Evolutionary conservation across 2,113 vertebrate genomes (phyloP), one percentile per base, ranked within the genome.

Genomic region (Indicator maculatus): DNA sequence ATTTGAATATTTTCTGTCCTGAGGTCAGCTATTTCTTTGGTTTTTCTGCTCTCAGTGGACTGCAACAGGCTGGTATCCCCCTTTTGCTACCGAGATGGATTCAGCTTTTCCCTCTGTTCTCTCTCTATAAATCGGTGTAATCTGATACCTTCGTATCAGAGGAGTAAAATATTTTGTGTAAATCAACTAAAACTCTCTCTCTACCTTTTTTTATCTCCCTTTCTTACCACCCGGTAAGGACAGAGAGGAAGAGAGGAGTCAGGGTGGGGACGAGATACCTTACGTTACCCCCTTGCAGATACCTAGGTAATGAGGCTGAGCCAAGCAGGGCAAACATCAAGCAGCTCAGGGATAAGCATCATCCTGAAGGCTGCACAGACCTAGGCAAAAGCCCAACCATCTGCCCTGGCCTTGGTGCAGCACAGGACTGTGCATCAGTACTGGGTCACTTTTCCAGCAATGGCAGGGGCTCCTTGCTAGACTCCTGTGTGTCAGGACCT

Each of bases 401-500:
- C 44, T 77, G 76, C 55, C 16, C 65, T 45, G 61, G 53, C 53
- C 44, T 56, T 61, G 63, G 12, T 61, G 56, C 21, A 50, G 45
- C 74, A 14, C 58, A 67, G 38, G 21, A 27, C 10, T 1, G 2
- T 5, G 1, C 0, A 1, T 19, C 19, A 17, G 1, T 45, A 39
- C 28, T 16, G 33, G 20, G 26, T 31, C 28, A 14, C 44, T 45
- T 26, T 73, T 63, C 5, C 83, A 92, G 72, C 60, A 63, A 13
- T 59, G 70, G 53, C 81, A 67, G 60, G 41, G 77, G 1, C 9
- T 23, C n/a, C 66, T 38, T 21, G 45, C 38, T 52, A 4, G 9
- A 26, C 60, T 81, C 55, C 5, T 64, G 0, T 3, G 0, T 31
- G 18, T 31, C 23, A 26, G 38, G 24, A 5, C 44, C 38, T 1